Percentiles rank a stretch among this genome's conserved stretches.
phyloP scores from a whole-genome alignment of 53 echinoderm and acorn worm genomes.

The Zoroaster sp. region DNA sequence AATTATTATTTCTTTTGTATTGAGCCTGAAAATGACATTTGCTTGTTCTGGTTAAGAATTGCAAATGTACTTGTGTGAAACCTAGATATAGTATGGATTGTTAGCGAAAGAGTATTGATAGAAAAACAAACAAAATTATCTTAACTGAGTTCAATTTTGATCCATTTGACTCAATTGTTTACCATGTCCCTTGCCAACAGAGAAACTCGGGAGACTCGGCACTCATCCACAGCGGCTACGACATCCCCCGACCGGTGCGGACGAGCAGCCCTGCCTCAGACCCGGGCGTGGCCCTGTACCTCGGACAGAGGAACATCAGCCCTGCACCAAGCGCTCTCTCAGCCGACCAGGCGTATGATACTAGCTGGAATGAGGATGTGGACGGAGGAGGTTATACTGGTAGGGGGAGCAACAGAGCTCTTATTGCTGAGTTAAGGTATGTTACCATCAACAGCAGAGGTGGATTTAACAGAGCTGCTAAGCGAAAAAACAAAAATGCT shows the following conservation, averaged over 20 bases:
- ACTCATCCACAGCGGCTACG: background rate
- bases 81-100: too few relatives aligned
- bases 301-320: conserved; percentile 10
- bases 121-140: too few relatives aligned
- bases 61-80: too few relatives aligned
- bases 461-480: too few relatives aligned
- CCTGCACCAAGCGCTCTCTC: conserved; percentile 14
- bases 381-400: background rate
- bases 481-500: too few relatives aligned
- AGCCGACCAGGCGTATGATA: background rate
- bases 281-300: background rate
- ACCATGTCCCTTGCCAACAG: background rate
- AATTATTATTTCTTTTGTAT: too few relatives aligned
- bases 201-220: conserved; percentile 6
- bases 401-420: conserved; percentile 35
- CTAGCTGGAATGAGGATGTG: conserved; percentile 24
- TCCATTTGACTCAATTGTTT: background rate
- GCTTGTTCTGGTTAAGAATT: too few relatives aligned
- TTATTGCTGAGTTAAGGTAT: conserved; percentile 53
- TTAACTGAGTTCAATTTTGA: too few relatives aligned
- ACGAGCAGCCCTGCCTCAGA: conserved; percentile 37
- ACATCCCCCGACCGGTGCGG: conserved; percentile 20
- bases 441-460: too few relatives aligned
- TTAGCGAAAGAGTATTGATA: too few relatives aligned
- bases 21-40: too few relatives aligned